Percentiles rank a stretch among this genome's conserved stretches.
phyloP scores from a whole-genome alignment of 2,888 invertebrate genomes.

The Drosophila crucigera region DNA sequence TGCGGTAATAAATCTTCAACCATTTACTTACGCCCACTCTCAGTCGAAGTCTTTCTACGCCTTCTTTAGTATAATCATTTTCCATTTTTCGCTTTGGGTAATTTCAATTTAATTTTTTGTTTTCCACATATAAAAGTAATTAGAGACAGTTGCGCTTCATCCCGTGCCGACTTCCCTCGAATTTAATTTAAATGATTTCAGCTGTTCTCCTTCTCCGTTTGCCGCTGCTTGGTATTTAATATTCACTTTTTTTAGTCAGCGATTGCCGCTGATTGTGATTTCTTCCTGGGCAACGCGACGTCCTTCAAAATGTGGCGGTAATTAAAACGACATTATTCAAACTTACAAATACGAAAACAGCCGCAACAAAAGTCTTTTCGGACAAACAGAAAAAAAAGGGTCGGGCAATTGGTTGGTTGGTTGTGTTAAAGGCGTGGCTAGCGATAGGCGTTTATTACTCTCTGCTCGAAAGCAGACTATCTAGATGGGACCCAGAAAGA shows the following conservation, averaged over 20 bases:
- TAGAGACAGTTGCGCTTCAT: conserved; percentile 55
- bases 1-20: conserved; percentile 70
- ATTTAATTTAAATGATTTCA: conserved; percentile 67
- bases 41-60: not conserved
- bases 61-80: conserved; percentile 8
- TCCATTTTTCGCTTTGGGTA: conserved; percentile 35
- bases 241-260: conserved; percentile 26
- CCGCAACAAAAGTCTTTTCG: conserved; percentile 32
- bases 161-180: conserved; percentile 50
- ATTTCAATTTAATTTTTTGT: conserved; percentile 64
- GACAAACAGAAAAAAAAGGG: conserved; percentile 33
- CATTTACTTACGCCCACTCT: conserved; percentile 8
- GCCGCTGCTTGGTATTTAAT: conserved; percentile 33
- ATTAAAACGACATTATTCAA: conserved; percentile 82
- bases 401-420: conserved; percentile 12
- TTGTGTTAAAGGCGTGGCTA: conserved; percentile 40
- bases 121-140: conserved; percentile 59
- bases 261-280: conserved; percentile 42
- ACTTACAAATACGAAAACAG: conserved; percentile 54
- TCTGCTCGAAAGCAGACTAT: conserved; percentile 50
- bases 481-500: conserved; percentile 55
- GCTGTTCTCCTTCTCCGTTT: conserved; percentile 35
- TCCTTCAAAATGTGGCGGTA: conserved; percentile 68
- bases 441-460: conserved; percentile 71
- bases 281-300: conserved; percentile 24